Conservation (phyloP, 2,113 vertebrate species). For the Xerus inauris region DNA sequence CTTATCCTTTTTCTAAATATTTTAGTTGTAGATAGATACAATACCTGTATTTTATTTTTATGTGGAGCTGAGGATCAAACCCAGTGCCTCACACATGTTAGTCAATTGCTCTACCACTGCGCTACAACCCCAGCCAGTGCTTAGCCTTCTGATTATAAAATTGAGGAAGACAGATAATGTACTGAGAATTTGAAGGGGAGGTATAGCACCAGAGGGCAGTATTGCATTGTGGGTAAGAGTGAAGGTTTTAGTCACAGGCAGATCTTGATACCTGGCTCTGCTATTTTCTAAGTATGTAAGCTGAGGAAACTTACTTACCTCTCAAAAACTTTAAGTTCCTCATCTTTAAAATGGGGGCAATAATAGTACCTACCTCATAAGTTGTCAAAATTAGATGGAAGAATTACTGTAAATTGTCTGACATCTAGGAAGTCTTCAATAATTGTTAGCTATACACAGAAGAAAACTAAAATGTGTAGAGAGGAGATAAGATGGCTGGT, state of each 20-base stretch:
- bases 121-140: background rate
- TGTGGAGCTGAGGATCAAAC: no score
- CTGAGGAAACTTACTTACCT: background rate
- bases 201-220: background rate
- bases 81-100: no score
- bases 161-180: background rate
- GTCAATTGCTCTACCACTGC: no score
- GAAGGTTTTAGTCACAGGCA: background rate
- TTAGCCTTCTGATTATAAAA: slow-evolving; percentile 11
- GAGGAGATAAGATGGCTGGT: background rate
- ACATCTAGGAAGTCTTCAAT: background rate
- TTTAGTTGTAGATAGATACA: no score
- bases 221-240: background rate
- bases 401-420: background rate
- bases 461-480: background rate
- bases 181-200: background rate
- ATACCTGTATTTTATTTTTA: no score
- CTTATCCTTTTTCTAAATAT: background rate
- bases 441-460: background rate
- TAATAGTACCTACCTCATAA: background rate
- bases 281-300: background rate
- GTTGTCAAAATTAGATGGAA: slow-evolving; percentile 8
- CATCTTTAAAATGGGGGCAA: slow-evolving; percentile 14
- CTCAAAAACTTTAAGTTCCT: background rate
- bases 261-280: background rate